Evolutionary conservation across 2,888 invertebrate species (phyloP).

Genomic region (Anoplius nigerrimus): DNA sequence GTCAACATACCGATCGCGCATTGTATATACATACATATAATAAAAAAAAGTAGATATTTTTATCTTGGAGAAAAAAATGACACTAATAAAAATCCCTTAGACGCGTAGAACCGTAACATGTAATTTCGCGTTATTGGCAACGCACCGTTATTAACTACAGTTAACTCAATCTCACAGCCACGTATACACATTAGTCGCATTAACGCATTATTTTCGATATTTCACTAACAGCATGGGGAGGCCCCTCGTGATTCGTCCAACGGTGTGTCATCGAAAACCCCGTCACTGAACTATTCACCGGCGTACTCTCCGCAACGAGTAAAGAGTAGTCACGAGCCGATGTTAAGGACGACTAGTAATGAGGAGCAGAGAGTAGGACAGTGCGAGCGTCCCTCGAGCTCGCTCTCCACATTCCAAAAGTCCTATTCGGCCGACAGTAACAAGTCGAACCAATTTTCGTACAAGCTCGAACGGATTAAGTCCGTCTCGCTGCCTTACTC

Average conservation of each 20-base stretch:
- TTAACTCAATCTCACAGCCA: conserved; percentile 17
- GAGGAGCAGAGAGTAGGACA: conserved; percentile 55
- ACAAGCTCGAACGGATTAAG: conserved; percentile 64
- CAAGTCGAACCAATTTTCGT: conserved; percentile 54
- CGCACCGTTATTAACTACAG: conserved; percentile 31
- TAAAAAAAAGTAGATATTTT: not conserved
- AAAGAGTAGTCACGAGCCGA: conserved; percentile 56
- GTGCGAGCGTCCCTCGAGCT: conserved; percentile 51
- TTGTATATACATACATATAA: no score
- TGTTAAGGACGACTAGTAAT: conserved; percentile 47
- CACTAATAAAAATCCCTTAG: conserved; percentile 10
- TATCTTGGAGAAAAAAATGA: no score
- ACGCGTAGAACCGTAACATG: conserved; percentile 50
- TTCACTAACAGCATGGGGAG: conserved; percentile 81
- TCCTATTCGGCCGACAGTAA: conserved; percentile 53
- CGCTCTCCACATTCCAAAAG: conserved; percentile 56
- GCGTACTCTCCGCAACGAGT: conserved; percentile 59
- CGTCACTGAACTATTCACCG: conserved; percentile 63
- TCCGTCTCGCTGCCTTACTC: conserved; percentile 66
- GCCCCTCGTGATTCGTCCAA: conserved; percentile 61
- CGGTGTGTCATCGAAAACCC: conserved; percentile 57
- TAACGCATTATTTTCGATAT: conserved; percentile 68
- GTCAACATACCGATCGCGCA: no score
- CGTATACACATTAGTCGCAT: conserved; percentile 24
- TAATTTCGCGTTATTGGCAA: conserved; percentile 42